Base-by-base conservation (phyloP, 1,140 invertebrate species). In the Brachionus rotundiformis region DNA sequence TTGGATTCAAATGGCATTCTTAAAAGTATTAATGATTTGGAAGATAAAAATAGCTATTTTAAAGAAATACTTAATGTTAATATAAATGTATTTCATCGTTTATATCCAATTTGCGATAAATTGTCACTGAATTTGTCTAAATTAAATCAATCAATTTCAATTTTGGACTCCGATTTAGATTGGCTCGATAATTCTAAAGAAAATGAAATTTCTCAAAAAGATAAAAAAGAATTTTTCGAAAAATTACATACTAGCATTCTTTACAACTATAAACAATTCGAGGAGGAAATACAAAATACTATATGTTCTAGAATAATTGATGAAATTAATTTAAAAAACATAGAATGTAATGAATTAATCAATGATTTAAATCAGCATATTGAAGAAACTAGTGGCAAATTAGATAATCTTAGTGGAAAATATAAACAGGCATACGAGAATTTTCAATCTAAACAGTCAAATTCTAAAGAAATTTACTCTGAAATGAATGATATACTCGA, bases 401-500 rank as follows among this genome's bases (percentile, higher is more conserved):
- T 77, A 6, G 33, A 77, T n/a, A 31, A 2, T 54, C 23, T 77
- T 3, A 33, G 16, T 23, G 73, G 29, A 54, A 49, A 77, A 16
- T 59, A 54, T n/a, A 23, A 29, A 31, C 47, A 27, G 7, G 13
- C n/a, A 7, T 59, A 31, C 19, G 7, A 16, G 1, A 59, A 49
- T 5, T 59, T 77, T 49, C 27, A 59, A 25, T 13, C 16, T 1
- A 29, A 25, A 10, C 36, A 36, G 16, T 5, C 39, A 36, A 77
- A 77, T 31, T 54, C 73, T 1, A 31, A 29, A 49, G 41, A 49
- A 19, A 31, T 49, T 2, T 77, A 54, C 11, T 31, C 73, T 2
- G 27, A 77, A 31, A 77, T 77, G 44, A 59, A 77, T 6, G 73
- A 77, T 19, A 49, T 77, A 19, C 27, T 77, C 0, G 73, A 77